Evolutionary conservation across 2,113 vertebrate species (phyloP).

Genomic region (Perca fluviatilis): DNA sequence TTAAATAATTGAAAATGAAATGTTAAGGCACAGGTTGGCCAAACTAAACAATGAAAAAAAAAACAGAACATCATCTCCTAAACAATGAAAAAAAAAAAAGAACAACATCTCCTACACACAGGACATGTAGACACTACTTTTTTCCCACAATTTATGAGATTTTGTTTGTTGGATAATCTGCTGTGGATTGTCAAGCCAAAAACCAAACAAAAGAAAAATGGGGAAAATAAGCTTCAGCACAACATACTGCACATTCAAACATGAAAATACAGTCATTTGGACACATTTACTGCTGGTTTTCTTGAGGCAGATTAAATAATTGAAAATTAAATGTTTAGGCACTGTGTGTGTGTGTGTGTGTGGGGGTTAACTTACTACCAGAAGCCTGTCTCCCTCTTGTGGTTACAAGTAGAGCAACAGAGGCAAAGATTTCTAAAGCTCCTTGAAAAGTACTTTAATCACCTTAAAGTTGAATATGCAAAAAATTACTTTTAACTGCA

Average conservation of each 20-base stretch:
- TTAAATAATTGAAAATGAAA: no score
- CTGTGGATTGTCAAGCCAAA: slow-evolving; percentile 74
- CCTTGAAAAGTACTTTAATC: not conserved
- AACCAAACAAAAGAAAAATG: not conserved
- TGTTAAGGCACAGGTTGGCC: no score
- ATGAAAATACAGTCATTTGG: slow-evolving; percentile 11
- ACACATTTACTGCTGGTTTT: slow-evolving; percentile 38
- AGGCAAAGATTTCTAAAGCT: not conserved
- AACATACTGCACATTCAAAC: slow-evolving; percentile 58
- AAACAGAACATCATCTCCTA: not conserved
- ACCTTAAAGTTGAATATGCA: not conserved
- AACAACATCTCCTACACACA: slow-evolving; percentile 27
- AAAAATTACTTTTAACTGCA: not conserved
- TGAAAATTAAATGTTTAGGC: no score
- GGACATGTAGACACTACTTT: slow-evolving; percentile 33
- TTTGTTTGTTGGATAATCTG: slow-evolving; percentile 49
- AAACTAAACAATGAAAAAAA: not conserved
- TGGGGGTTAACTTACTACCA: not conserved
- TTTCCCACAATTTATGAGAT: slow-evolving; percentile 32
- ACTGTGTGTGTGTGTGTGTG: no score
- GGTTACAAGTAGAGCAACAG: slow-evolving; percentile 21
- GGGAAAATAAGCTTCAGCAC: slow-evolving; percentile 11
- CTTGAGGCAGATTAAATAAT: slow-evolving; percentile 5
- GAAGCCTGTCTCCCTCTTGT: slow-evolving; percentile 66
- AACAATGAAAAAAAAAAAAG: slow-evolving; percentile 10